These are phyloP conservation scores for Drosophila bunnanda DNA, from an alignment of 2,888 invertebrate species.

Conservation along the genomic window DNA sequence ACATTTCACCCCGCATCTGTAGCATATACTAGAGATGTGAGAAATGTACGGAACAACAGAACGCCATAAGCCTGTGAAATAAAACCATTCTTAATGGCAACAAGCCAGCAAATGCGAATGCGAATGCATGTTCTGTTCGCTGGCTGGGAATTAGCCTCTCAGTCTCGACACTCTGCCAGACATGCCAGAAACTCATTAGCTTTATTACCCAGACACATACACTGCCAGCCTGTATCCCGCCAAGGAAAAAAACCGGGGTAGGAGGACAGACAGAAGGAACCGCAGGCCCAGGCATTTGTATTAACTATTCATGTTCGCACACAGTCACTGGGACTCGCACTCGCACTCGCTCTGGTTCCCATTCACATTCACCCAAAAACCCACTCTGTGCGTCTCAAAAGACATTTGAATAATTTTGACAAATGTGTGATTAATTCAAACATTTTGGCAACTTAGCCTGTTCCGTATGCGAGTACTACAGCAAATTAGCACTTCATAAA, in stretches of 20 bases:
- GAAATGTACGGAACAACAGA: slow-evolving; percentile 40
- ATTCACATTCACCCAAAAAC: slow-evolving; percentile 6
- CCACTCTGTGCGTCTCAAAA: slow-evolving; percentile 12
- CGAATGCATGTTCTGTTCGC: slow-evolving; percentile 35
- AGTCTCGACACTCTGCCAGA: slow-evolving; percentile 44
- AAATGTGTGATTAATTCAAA: slow-evolving; percentile 74
- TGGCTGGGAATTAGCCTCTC: slow-evolving; percentile 40
- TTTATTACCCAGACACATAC: slow-evolving; percentile 49
- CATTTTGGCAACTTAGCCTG: slow-evolving; percentile 58
- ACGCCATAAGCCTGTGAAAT: slow-evolving; percentile 52
- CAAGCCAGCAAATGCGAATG: slow-evolving; percentile 38
- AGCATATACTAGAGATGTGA: slow-evolving; percentile 18
- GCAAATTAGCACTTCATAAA: slow-evolving; percentile 71
- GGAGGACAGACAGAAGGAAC: slow-evolving; percentile 24
- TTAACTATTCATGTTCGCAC: slow-evolving; percentile 73
- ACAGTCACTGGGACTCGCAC: slow-evolving; percentile 12
- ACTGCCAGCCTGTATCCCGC: not conserved
- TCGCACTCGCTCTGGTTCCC: not conserved
- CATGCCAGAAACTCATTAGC: slow-evolving; percentile 75
- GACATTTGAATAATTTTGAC: slow-evolving; percentile 76
- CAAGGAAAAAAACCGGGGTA: slow-evolving; percentile 3
- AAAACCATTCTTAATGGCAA: slow-evolving; percentile 57
- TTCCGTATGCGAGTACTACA: slow-evolving; percentile 59
- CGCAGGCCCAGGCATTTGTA: slow-evolving; percentile 53
- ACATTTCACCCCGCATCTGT: slow-evolving; percentile 4